Evolutionary conservation across 2,113 vertebrate species (phyloP).

Genomic region (human (Homo sapiens)): DNA sequence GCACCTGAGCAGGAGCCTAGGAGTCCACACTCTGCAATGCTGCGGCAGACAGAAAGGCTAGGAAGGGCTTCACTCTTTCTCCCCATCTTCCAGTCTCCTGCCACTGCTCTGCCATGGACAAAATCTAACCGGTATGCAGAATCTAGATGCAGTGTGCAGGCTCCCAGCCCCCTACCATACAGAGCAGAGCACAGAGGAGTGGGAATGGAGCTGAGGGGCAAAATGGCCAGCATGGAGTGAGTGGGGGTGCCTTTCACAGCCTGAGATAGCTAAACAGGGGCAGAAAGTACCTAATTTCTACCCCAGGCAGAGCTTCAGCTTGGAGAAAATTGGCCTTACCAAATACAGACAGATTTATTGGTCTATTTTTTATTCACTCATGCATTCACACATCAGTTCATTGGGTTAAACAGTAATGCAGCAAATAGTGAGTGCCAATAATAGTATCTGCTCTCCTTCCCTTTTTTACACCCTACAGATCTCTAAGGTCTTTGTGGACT

Average conservation of each 20-base stretch:
- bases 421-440: background rate
- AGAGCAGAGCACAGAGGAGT: background rate
- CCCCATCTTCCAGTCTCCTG: too few species aligned
- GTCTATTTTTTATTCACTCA: background rate
- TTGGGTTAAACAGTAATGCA: background rate
- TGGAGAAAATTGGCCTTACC: background rate
- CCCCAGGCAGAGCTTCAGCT: background rate
- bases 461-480: background rate
- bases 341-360: background rate
- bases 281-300: background rate
- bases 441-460: background rate
- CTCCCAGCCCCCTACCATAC: background rate
- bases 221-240: background rate
- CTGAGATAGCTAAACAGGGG: too few species aligned
- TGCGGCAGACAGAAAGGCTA: background rate
- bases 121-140: background rate
- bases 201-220: background rate
- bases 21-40: background rate
- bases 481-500: background rate
- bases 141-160: background rate
- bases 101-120: too few species aligned
- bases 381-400: accelerated
- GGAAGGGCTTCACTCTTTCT: background rate
- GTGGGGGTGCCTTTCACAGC: background rate
- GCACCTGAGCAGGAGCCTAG: background rate